Percentiles rank a stretch among this genome's conserved stretches.
phyloP scores from a whole-genome alignment of 23 tunicate species.

The Ascidia mentula region DNA sequence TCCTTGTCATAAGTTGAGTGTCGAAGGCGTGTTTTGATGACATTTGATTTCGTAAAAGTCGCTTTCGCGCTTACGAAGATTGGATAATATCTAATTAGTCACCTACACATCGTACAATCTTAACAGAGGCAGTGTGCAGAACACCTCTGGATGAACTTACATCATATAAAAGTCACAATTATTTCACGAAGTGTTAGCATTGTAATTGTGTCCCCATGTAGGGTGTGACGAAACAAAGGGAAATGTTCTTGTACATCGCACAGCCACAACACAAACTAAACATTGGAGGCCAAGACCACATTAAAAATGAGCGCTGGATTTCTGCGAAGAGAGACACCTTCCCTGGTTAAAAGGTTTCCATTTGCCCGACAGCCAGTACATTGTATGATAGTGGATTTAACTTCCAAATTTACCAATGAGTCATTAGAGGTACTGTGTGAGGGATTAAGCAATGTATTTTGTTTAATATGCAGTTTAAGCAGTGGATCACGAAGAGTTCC shows the following conservation, averaged over 20 bases:
- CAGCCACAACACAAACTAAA: no score
- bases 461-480: constrained; percentile 47
- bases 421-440: constrained; percentile 5
- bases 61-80: no score
- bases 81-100: no score
- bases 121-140: no score
- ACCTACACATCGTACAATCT: no score
- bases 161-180: no score
- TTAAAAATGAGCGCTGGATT: neutral
- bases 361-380: constrained; percentile 79
- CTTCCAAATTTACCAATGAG: constrained; percentile 24
- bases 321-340: neutral
- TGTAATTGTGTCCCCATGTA: no score
- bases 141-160: no score
- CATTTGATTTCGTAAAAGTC: neutral
- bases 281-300: no score
- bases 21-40: neutral
- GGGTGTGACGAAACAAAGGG: no score
- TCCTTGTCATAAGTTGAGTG: neutral
- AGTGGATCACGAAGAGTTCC: constrained; percentile 66
- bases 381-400: constrained; percentile 56
- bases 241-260: no score
- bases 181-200: no score
- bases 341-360: constrained; percentile 8
- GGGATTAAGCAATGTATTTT: constrained; percentile 46